Evolutionary conservation across 2,797 vertebrate species (phyloP), one percentile per base, ranked within the genome.

Genomic region (Xiphophorus birchmanni): DNA sequence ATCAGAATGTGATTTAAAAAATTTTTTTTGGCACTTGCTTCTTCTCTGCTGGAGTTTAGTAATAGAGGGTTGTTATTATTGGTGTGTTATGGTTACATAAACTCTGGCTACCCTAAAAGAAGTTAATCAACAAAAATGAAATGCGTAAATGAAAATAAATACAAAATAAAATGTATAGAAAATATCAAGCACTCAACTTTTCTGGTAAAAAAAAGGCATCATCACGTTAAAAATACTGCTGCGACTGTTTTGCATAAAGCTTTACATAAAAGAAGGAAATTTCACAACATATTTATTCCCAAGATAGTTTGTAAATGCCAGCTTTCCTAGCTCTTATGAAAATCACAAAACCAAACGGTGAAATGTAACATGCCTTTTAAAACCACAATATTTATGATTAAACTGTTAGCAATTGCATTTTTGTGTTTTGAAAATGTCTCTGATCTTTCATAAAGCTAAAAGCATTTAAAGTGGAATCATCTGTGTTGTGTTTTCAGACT

Each of bases 401-500:
- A 40, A 37, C 8, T 35, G 8, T 65, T 65, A 21, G 17, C 35
- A 67, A 23, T 67, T 4, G 5, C 0, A 21, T 67, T 67, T 37
- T 67, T 37, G 63, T 21, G 35, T 67, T 67, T 18, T 23, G 18
- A 67, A 67, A 40, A 69, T 69, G 21, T 23, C 50, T 52, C 21
- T 0, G 21, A 42, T 69, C 37, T 69, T 69, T 69, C 18, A 10
- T 23, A 69, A 42, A 40, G 37, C 37, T 23, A 40, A 71, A n/a
- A n/a, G 4, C n/a, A 72, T 1, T 65, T 37, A 40, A 48, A 37
- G 2, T 80, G 32, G 15, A 26, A 76, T 23, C 56, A 5, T 56
- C 40, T 82, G 17, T 4, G 1, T 72, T 73, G 18, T 18, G 0
- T 67, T 23, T 67, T 92, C 67, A 99, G 98, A 99, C 87, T 99